Base-by-base conservation (phyloP, 2,113 vertebrate species). In the Sinosuthora webbiana region DNA sequence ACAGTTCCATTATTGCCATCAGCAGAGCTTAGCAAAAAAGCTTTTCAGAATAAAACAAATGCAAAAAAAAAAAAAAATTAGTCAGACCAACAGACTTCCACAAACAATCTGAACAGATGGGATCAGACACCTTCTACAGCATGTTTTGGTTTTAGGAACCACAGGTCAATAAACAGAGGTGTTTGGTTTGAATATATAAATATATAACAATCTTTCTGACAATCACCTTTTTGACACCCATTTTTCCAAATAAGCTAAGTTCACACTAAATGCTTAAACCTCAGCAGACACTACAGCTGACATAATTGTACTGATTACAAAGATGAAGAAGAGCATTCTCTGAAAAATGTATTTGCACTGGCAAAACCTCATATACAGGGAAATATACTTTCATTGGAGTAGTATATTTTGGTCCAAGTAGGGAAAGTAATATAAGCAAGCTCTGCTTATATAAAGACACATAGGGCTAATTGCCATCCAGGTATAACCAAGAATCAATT, bases 1-100 rank as follows among this genome's bases (percentile, higher is more conserved):
- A 99, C 97, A 97, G 97, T 97, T 97, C 96, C 97, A 97, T 95
- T 98, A 98, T 94, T 98, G 97, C 94, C 98, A 97, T 98, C 98
- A 97, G 97, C 97, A 98, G 97, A 98, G 98, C 98, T 98, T 98
- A 98, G 98, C 97, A 98, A 98, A 98, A 98, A 97, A 95, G 98
- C 99, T 99, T 99, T 95, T 97, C 98, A 98, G 98, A 98, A 98
- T 97, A 98, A 98, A 98, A 98, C 90, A 98, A 97, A 98, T 90
- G 97, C 86, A 98, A 94, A 95, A 92, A 96, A 37, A n/a, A n/a
- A n/a, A 91, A 92, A 37, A 37, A 70, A 98, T 98, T 97, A 98
- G 95, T 98, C 91, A 97, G 64, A 94, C 95, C 79, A 97, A 96
- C 39, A 94, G 73, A 96, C 55, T 91, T 63, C 63, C 87, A 95